phyloP scores from a whole-genome alignment of 2,113 vertebrate genomes.

The Hippocampus mohnikei region DNA sequence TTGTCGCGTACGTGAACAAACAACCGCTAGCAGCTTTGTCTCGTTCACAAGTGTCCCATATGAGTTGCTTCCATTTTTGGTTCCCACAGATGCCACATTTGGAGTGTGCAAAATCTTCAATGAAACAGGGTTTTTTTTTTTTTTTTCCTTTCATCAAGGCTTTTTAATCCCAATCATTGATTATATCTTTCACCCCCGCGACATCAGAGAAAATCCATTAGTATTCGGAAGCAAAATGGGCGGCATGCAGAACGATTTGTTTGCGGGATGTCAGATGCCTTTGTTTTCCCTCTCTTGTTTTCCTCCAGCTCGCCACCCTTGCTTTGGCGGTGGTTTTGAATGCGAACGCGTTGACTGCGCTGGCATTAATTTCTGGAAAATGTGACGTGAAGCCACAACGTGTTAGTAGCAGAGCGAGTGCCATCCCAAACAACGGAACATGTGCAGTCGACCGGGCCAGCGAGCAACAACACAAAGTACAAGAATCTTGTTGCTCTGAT shows the following conservation, averaged over 20 bases:
- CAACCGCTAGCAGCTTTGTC: neutral
- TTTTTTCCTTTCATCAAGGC: constrained; percentile 22
- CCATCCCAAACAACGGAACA: constrained; percentile 10
- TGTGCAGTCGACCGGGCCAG: constrained; percentile 10
- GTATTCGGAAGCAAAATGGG: constrained; percentile 6
- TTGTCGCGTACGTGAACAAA: neutral
- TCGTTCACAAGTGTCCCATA: neutral
- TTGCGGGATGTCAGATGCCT: constrained; percentile 3
- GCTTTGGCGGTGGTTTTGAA: constrained; percentile 9
- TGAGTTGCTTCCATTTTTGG: constrained; percentile 8
- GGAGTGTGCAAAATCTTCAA: constrained; percentile 17
- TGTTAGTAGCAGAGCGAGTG: constrained; percentile 18
- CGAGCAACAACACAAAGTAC: neutral
- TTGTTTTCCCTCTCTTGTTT: constrained; percentile 2
- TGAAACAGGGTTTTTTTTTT: constrained; percentile 8
- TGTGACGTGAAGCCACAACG: constrained; percentile 4
- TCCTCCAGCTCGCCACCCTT: neutral
- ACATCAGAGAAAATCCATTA: constrained; percentile 18
- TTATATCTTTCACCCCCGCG: neutral
- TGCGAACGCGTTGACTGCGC: constrained; percentile 7
- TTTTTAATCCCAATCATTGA: constrained; percentile 12
- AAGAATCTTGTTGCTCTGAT: neutral
- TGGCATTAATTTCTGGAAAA: constrained; percentile 22
- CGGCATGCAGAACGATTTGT: constrained; percentile 3
- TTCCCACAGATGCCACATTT: constrained; percentile 11